These are phyloP conservation scores for Amiota minor DNA, from an alignment of 2,888 invertebrate species.

Conservation along the genomic window DNA sequence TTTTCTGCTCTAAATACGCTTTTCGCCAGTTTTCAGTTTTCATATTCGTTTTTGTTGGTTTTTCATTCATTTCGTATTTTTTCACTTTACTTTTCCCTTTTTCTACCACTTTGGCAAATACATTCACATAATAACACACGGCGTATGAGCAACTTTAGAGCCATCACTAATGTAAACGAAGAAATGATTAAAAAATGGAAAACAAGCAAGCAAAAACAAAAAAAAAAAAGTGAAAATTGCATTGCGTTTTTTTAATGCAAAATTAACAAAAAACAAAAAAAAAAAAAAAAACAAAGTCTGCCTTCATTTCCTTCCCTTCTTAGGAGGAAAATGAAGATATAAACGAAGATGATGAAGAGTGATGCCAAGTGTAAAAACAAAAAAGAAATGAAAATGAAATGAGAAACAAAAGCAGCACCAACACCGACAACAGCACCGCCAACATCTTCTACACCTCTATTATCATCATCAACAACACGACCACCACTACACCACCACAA, in stretches of 20 bases:
- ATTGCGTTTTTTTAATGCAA: slow-evolving; percentile 9
- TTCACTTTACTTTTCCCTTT: not conserved
- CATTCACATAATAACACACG: slow-evolving; percentile 40
- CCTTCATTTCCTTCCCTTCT: not conserved
- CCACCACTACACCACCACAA: not conserved
- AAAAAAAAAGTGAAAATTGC: slow-evolving; percentile 22
- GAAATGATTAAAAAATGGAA: too few relatives aligned
- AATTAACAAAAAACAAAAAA: slow-evolving; percentile 3
- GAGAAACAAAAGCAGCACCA: not conserved
- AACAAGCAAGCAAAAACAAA: slow-evolving; percentile 1
- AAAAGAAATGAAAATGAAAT: not conserved
- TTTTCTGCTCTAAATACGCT: slow-evolving; percentile 65
- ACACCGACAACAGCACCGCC: not conserved
- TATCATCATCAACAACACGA: not conserved
- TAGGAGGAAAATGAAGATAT: too few relatives aligned
- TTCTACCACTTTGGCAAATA: not conserved
- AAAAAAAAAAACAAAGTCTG: not conserved
- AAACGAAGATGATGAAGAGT: too few relatives aligned
- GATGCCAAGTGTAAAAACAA: too few relatives aligned
- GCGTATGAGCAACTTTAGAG: slow-evolving; percentile 58
- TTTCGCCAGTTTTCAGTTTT: slow-evolving; percentile 52
- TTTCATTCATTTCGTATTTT: slow-evolving; percentile 45
- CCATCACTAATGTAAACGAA: too few relatives aligned
- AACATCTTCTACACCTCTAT: not conserved
- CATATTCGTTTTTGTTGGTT: slow-evolving; percentile 16